Percentiles rank a stretch among this genome's conserved stretches.
Evolutionary conservation across 2,888 invertebrate species (phyloP).

Genomic region (Lochmaea capreae): DNA sequence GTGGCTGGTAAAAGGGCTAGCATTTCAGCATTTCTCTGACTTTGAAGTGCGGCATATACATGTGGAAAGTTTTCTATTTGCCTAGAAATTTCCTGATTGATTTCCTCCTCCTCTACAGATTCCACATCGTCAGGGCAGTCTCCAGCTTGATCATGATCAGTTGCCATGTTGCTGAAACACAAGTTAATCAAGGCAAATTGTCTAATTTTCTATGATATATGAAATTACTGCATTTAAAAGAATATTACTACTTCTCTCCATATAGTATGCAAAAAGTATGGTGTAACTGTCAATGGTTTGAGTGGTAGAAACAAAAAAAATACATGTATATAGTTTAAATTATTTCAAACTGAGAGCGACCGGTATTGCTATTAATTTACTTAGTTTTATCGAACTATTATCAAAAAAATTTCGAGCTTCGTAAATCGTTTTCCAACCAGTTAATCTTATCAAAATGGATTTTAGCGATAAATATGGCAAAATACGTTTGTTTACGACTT

Average conservation of each 20-base stretch:
- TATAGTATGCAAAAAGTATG: no score
- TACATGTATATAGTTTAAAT: no score
- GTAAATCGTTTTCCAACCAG: neutral
- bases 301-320: no score
- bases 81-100: conserved; percentile 63
- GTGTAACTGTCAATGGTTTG: no score
- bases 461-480: neutral
- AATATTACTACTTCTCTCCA: no score
- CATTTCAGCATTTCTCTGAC: conserved; percentile 71
- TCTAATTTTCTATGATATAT: neutral
- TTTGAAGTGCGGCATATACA: conserved; percentile 71
- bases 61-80: conserved; percentile 66
- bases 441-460: neutral
- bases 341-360: no score
- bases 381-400: neutral
- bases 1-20: conserved; percentile 76
- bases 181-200: neutral
- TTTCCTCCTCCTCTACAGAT: conserved; percentile 72
- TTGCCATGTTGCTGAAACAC: conserved; percentile 69
- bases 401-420: neutral
- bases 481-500: neutral
- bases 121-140: conserved; percentile 76
- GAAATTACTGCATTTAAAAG: neutral
- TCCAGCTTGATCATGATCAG: conserved; percentile 72
- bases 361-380: no score